Evolutionary conservation across 1,140 invertebrate genomes (phyloP).

Genomic region (Diorhabda elongata): DNA sequence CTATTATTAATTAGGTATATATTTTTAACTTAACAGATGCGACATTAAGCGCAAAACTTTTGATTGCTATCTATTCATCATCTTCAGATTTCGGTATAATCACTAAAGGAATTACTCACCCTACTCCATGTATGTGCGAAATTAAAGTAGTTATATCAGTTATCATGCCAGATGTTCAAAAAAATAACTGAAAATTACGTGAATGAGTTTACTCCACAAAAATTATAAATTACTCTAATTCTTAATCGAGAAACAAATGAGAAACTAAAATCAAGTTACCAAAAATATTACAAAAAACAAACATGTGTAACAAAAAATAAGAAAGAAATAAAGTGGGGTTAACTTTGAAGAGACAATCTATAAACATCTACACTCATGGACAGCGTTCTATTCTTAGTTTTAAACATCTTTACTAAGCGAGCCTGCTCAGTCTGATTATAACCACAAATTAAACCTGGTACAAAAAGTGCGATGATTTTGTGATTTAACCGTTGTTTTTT

Average conservation of each 20-base stretch:
- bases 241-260: not conserved
- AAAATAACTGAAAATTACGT: not conserved
- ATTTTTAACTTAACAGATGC: no score
- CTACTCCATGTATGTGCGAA: not conserved
- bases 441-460: slow-evolving; percentile 31
- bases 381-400: slow-evolving; percentile 43
- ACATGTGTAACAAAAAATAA: slow-evolving; percentile 16
- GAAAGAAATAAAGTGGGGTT: slow-evolving; percentile 37
- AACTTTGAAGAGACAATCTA: slow-evolving; percentile 40
- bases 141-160: not conserved
- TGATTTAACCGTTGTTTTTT: slow-evolving; percentile 30
- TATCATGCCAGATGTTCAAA: not conserved
- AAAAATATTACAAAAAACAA: not conserved
- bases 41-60: no score
- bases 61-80: not conserved
- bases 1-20: no score
- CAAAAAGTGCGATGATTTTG: slow-evolving; percentile 40
- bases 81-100: not conserved
- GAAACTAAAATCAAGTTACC: not conserved
- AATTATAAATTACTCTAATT: not conserved
- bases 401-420: slow-evolving; percentile 37
- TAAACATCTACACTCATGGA: slow-evolving; percentile 45
- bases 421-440: slow-evolving; percentile 28
- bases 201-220: not conserved
- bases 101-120: not conserved